These are phyloP conservation scores for Orycteropus afer DNA, from an alignment of 2,113 vertebrate genomes.

Conservation along the genomic window DNA sequence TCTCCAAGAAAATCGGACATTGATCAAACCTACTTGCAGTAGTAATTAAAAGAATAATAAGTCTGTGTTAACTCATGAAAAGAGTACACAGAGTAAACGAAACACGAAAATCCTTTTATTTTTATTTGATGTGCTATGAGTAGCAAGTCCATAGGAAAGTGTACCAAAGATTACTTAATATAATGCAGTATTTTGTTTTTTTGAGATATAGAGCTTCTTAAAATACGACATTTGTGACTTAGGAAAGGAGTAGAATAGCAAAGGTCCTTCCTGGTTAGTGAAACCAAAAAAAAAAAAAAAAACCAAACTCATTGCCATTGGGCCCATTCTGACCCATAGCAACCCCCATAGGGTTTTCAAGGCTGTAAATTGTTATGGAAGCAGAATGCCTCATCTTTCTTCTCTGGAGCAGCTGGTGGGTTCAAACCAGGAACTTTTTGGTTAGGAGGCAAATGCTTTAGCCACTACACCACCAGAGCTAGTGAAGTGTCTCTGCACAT, in stretches of 20 bases:
- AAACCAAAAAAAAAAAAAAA: too few species aligned
- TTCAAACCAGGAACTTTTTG: too few species aligned
- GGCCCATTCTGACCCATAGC: too few species aligned
- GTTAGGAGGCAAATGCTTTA: too few species aligned
- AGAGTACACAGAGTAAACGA: not conserved
- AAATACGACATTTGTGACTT: constrained; percentile 20
- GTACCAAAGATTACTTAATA: constrained; percentile 25
- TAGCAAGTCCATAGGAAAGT: constrained; percentile 37
- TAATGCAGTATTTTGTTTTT: not conserved
- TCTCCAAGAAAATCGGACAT: not conserved
- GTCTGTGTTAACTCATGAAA: not conserved
- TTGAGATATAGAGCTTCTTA: constrained; percentile 45
- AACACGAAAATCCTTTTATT: not conserved
- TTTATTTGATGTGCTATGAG: not conserved
- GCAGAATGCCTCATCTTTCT: too few species aligned
- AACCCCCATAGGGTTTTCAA: too few species aligned
- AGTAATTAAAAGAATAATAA: not conserved
- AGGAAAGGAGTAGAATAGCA: not conserved
- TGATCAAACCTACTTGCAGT: not conserved
- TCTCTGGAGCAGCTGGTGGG: too few species aligned
- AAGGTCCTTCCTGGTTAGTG: not conserved
- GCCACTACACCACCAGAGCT: too few species aligned
- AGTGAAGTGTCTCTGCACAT: not conserved
- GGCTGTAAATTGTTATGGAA: too few species aligned
- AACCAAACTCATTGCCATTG: too few species aligned